Percentiles rank a stretch among this genome's conserved stretches.
Conservation (phyloP, 2,797 vertebrate species). For the Argyrosomus regius region DNA sequence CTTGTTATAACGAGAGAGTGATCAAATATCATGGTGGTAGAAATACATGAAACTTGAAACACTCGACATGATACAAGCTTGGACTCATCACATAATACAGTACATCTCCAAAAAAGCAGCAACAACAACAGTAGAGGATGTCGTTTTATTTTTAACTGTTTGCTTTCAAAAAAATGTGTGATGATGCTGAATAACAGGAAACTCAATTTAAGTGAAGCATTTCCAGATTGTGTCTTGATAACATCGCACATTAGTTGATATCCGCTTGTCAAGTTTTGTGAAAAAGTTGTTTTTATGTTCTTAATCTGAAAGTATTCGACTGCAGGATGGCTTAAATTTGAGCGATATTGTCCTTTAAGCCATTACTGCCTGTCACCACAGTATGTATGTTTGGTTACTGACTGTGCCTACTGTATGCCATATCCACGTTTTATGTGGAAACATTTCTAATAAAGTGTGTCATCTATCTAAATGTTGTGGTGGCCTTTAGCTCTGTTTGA, state of each 20-base stretch:
- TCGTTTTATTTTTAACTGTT: neutral
- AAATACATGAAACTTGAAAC: neutral
- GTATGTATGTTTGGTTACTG: conserved; percentile 64
- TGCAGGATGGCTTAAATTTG: conserved; percentile 8
- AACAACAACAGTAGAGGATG: neutral
- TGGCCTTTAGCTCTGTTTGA: conserved; percentile 6
- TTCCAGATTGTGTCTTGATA: conserved; percentile 30
- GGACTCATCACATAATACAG: too few species aligned
- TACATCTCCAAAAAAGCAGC: neutral
- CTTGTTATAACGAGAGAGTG: neutral
- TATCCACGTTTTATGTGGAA: conserved; percentile 78
- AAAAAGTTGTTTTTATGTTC: neutral
- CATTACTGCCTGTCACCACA: conserved; percentile 48
- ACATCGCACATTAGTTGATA: neutral
- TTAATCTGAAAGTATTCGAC: conserved; percentile 17
- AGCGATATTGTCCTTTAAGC: conserved; percentile 25
- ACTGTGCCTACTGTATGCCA: conserved; percentile 70
- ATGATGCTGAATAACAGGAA: conserved; percentile 1
- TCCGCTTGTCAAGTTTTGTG: neutral
- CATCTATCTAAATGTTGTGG: conserved; percentile 24
- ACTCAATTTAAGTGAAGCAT: neutral
- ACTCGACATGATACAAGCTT: too few species aligned
- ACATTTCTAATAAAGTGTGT: conserved; percentile 66
- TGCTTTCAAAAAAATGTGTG: neutral
- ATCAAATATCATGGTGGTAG: neutral